Conservation (phyloP, 1,140 invertebrate genomes). For the Eubasilissa regina region DNA sequence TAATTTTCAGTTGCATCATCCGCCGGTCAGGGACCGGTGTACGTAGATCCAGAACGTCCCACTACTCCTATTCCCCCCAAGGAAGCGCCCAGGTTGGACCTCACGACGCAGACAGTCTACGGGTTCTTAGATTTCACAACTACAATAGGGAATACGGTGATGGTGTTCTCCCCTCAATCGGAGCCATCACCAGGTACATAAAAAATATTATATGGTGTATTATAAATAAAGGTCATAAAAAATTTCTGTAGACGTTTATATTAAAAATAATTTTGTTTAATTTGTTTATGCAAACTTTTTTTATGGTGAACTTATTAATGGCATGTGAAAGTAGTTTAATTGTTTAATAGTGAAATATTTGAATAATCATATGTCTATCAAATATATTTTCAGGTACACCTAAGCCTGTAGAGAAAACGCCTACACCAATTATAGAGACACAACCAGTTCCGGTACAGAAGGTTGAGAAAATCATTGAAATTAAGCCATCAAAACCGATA, state of each 20-base stretch:
- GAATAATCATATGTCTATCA: background rate
- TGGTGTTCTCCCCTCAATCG: slow-evolving; percentile 90
- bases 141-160: slow-evolving; percentile 90
- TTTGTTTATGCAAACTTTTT: too few relatives aligned
- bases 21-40: slow-evolving; percentile 51
- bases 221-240: background rate
- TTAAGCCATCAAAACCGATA: slow-evolving; percentile 75
- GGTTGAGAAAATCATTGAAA: slow-evolving; percentile 69
- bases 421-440: slow-evolving; percentile 73
- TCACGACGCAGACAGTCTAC: slow-evolving; percentile 87
- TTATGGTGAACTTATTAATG: too few relatives aligned
- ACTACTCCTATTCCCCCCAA: slow-evolving; percentile 44
- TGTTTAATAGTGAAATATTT: too few relatives aligned
- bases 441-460: slow-evolving; percentile 69
- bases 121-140: slow-evolving; percentile 92
- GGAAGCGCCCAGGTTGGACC: slow-evolving; percentile 62
- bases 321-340: too few relatives aligned
- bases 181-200: slow-evolving; percentile 73
- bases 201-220: background rate
- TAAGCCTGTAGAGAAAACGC: slow-evolving; percentile 64
- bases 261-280: too few relatives aligned
- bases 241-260: background rate
- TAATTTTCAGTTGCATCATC: slow-evolving; percentile 50
- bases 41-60: slow-evolving; percentile 50
- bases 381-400: slow-evolving; percentile 66